Conservation (phyloP, 1,140 invertebrate genomes). For the Cecropterus lyciades region DNA sequence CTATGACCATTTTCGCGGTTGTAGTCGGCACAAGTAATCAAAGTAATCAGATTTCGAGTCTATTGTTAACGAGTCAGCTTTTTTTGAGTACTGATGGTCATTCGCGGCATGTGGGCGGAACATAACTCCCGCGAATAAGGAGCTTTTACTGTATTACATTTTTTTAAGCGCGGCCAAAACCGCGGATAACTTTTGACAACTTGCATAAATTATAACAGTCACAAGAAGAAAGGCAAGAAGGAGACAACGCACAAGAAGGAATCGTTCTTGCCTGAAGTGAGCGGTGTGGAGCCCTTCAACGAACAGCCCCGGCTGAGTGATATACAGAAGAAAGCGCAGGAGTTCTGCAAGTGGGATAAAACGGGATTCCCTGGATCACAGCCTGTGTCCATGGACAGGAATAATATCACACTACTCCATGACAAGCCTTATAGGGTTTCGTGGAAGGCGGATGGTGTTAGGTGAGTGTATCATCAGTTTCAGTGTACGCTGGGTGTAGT, state of each 20-base stretch:
- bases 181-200: no score
- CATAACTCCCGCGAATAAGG: no score
- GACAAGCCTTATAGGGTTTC: slow-evolving; percentile 97
- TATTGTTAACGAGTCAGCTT: no score
- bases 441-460: slow-evolving; percentile 99
- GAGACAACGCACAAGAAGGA: slow-evolving; percentile 85
- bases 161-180: no score
- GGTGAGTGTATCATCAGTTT: no score
- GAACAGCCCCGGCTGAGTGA: slow-evolving; percentile 86
- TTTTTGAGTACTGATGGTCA: no score
- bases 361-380: slow-evolving; percentile 97
- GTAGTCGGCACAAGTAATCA: no score
- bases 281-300: slow-evolving; percentile 88
- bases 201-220: background rate
- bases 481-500: no score
- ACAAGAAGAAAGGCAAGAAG: slow-evolving; percentile 54
- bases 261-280: slow-evolving; percentile 93
- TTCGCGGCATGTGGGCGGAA: no score
- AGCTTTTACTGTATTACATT: no score
- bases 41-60: no score
- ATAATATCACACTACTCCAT: slow-evolving; percentile 92
- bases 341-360: slow-evolving; percentile 92
- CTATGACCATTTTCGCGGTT: no score
- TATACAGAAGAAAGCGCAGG: slow-evolving; percentile 91
- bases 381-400: slow-evolving; percentile 97